Percentiles rank a stretch among this genome's conserved stretches.
Evolutionary conservation across 2,113 vertebrate genomes (phyloP).

Genomic region (Calyptomena viridis): DNA sequence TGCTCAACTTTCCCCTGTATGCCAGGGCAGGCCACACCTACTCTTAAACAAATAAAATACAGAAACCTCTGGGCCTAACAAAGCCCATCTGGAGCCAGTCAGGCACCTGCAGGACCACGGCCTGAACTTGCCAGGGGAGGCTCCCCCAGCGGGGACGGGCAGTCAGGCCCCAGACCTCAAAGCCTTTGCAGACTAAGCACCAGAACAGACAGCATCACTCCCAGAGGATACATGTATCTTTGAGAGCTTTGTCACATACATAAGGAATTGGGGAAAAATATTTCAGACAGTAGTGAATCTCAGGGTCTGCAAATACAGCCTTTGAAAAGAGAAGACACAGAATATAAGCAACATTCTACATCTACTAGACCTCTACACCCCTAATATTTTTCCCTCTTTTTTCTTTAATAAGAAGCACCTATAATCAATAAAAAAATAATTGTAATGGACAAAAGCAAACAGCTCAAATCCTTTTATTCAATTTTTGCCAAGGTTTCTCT

Average conservation of each 20-base stretch:
- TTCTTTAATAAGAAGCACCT: not conserved
- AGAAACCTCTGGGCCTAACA: not conserved
- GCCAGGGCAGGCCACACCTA: not conserved
- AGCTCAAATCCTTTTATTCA: not conserved
- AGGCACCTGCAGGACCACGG: not conserved
- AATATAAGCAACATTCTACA: not conserved
- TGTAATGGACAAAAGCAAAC: not conserved
- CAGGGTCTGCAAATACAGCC: not conserved
- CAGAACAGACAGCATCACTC: not conserved
- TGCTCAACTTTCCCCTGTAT: not conserved
- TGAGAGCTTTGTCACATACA: accelerated
- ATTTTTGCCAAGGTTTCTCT: not conserved
- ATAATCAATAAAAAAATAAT: not conserved
- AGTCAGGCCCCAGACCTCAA: not conserved
- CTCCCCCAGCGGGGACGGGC: accelerated
- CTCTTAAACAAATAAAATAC: not conserved
- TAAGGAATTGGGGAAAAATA: not conserved
- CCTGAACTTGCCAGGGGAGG: not conserved
- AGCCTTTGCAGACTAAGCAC: accelerated
- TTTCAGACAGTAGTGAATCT: not conserved
- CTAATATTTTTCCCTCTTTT: not conserved
- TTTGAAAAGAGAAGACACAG: not conserved
- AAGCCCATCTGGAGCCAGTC: not conserved
- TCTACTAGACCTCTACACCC: not conserved
- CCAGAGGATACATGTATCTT: accelerated